Conservation (phyloP, 2,113 vertebrate genomes). For the Hiodon alosoides region DNA sequence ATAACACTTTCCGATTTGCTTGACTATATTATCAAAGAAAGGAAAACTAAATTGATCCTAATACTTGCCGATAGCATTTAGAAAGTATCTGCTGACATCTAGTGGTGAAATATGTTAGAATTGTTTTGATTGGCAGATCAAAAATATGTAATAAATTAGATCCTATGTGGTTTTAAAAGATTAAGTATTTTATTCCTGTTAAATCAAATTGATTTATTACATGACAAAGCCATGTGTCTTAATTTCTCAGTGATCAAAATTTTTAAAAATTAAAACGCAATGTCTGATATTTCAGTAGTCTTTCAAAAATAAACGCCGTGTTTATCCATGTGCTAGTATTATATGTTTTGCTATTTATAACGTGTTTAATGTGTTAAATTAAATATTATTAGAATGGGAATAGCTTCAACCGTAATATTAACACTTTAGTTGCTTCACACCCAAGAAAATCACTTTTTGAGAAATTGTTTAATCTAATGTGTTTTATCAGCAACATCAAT, state of each 20-base stretch:
- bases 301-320: not conserved
- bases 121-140: not conserved
- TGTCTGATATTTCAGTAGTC: too few species aligned
- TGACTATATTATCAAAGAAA: too few species aligned
- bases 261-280: not conserved
- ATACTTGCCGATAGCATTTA: not conserved
- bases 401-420: too few species aligned
- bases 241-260: not conserved
- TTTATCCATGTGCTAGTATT: not conserved
- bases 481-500: too few species aligned
- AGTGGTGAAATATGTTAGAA: not conserved
- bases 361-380: not conserved
- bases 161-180: not conserved
- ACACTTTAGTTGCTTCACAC: too few species aligned
- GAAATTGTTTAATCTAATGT: too few species aligned
- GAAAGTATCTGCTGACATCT: conserved; percentile 3
- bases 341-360: not conserved
- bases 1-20: too few species aligned
- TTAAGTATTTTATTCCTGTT: not conserved
- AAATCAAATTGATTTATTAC: too few species aligned
- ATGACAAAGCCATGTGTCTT: too few species aligned
- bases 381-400: too few species aligned
- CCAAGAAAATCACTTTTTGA: too few species aligned
- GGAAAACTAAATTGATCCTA: too few species aligned
- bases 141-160: not conserved